Evolutionary conservation across 2,113 vertebrate genomes (phyloP).

Genomic region (Heliornis fulica): DNA sequence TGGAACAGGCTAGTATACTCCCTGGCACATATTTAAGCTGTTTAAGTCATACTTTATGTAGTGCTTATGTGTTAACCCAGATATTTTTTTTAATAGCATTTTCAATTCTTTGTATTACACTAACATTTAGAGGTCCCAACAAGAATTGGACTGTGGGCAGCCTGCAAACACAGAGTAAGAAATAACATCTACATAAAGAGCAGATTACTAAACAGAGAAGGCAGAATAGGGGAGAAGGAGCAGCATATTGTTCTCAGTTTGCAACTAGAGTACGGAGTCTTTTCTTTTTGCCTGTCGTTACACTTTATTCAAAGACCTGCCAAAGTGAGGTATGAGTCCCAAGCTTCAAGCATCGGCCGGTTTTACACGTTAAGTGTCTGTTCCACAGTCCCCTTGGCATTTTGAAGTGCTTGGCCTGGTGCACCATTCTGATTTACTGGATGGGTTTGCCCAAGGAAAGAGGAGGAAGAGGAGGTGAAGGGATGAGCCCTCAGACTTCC

Average conservation of each 20-base stretch:
- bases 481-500: background rate
- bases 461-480: background rate
- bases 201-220: background rate
- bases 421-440: background rate
- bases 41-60: background rate
- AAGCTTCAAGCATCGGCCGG: rapidly evolving
- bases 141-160: background rate
- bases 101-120: background rate
- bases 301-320: background rate
- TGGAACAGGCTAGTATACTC: background rate
- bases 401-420: background rate
- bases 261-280: background rate
- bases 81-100: background rate
- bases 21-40: background rate
- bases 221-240: background rate
- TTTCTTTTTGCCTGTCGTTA: background rate
- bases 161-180: background rate
- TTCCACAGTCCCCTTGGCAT: background rate
- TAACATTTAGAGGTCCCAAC: background rate
- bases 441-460: background rate
- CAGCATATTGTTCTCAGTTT: background rate
- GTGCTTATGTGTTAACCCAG: background rate
- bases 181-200: background rate
- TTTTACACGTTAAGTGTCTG: background rate
- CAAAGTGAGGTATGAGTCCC: background rate